Conservation (phyloP, 2,888 invertebrate species). For the Epsilonema sp. region DNA sequence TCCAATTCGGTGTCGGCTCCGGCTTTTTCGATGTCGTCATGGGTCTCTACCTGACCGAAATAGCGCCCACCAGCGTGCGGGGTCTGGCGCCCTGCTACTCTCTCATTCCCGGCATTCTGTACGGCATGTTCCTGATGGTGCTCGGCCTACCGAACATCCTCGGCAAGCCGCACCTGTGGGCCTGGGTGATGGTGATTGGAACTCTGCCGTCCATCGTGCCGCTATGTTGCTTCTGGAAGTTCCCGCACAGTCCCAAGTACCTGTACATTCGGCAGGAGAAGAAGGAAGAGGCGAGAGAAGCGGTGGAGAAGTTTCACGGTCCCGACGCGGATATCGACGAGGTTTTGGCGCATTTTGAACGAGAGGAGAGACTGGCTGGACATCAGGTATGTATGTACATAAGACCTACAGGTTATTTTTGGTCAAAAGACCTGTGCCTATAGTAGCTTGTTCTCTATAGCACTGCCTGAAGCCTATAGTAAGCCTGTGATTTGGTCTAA, state of each 20-base stretch:
- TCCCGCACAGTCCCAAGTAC: not conserved
- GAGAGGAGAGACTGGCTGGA: not conserved
- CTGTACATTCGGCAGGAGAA: not conserved
- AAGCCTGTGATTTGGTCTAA: no score
- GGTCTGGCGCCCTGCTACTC: not conserved
- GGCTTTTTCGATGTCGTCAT: not conserved
- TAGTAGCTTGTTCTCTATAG: no score
- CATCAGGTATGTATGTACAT: not conserved
- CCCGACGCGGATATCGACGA: not conserved
- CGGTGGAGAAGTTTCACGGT: not conserved
- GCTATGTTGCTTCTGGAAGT: not conserved
- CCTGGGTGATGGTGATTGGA: not conserved
- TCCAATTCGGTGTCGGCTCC: not conserved
- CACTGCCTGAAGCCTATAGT: no score
- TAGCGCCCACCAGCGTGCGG: not conserved
- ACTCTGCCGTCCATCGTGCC: not conserved
- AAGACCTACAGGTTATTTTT: no score
- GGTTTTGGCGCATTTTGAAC: not conserved
- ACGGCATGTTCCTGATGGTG: no score
- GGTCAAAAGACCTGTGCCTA: no score
- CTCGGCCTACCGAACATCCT: no score
- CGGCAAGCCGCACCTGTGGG: not conserved
- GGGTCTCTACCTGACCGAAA: not conserved
- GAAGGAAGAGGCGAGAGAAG: not conserved
- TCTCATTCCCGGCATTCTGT: not conserved